Percentiles rank a stretch among this genome's conserved stretches.
Evolutionary conservation across 2,888 invertebrate genomes (phyloP).

Genomic region (Drosophila stalkeri): DNA sequence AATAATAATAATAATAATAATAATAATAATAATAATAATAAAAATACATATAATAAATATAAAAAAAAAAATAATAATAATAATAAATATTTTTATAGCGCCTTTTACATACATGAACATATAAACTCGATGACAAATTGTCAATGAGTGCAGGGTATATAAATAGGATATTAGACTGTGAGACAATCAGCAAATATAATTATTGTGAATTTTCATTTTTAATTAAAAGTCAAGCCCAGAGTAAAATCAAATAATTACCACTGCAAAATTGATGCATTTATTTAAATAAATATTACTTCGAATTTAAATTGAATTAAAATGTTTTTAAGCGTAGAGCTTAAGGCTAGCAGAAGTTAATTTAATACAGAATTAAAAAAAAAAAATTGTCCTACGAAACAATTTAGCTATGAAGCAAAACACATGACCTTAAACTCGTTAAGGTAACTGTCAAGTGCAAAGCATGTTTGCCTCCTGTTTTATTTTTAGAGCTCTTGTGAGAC

Average conservation of each 20-base stretch:
- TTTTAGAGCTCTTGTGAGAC: conserved; percentile 7
- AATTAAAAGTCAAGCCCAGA: neutral
- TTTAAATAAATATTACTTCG: neutral
- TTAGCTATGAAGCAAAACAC: neutral
- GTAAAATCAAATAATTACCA: neutral
- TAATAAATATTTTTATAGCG: too few species aligned
- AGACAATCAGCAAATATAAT: neutral
- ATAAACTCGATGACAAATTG: neutral
- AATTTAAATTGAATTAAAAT: neutral
- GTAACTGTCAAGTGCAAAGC: conserved; percentile 13
- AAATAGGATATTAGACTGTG: neutral
- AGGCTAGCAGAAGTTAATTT: neutral
- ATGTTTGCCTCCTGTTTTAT: conserved; percentile 2
- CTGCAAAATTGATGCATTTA: neutral
- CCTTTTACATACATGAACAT: neutral
- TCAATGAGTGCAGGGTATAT: neutral
- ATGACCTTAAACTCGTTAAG: conserved; percentile 5
- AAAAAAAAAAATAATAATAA: too few species aligned
- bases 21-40: too few species aligned
- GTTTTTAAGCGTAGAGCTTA: neutral
- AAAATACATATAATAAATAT: too few species aligned
- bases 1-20: too few species aligned
- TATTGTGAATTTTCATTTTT: neutral
- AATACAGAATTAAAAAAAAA: neutral
- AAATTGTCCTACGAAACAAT: neutral